Percentiles rank a stretch among this genome's conserved stretches.
These are phyloP conservation scores for Aptenodytes forsteri DNA, from an alignment of 2,113 vertebrate species.

Conservation along the genomic window DNA sequence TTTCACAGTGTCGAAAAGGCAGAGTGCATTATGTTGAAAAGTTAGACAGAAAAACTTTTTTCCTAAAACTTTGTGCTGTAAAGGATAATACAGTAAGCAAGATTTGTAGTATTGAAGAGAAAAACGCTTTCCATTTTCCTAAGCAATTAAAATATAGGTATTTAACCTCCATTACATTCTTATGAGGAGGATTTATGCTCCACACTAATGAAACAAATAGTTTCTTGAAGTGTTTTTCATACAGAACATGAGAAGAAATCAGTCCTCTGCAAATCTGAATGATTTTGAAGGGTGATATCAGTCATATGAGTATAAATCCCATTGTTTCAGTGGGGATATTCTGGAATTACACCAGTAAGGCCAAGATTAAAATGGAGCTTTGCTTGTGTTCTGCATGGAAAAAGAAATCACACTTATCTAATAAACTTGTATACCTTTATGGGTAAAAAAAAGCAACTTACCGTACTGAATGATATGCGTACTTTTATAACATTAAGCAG, in stretches of 20 bases:
- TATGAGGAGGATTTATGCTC: neutral
- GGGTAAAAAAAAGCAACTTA: slow-evolving; percentile 72
- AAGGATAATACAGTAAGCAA: slow-evolving; percentile 2
- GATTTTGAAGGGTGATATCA: neutral
- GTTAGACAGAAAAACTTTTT: neutral
- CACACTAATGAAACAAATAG: neutral
- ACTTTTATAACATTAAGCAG: slow-evolving; percentile 65
- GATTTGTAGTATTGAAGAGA: neutral
- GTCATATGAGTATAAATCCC: neutral
- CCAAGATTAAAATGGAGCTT: neutral
- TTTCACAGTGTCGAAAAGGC: neutral
- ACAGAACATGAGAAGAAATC: slow-evolving; percentile 48
- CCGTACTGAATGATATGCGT: slow-evolving; percentile 56
- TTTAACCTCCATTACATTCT: slow-evolving; percentile 54
- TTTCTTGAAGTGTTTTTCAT: slow-evolving; percentile 54
- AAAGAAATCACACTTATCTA: slow-evolving; percentile 26
- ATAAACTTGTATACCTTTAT: slow-evolving; percentile 15
- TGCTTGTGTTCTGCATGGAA: slow-evolving; percentile 66
- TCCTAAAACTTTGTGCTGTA: slow-evolving; percentile 17
- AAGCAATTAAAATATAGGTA: neutral
- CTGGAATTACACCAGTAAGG: neutral
- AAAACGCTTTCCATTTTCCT: slow-evolving; percentile 34
- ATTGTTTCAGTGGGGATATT: neutral
- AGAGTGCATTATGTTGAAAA: neutral
- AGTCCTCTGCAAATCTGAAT: neutral